Evolutionary conservation across 2,888 invertebrate genomes (phyloP).

Genomic region (Ophion obscuratus): DNA sequence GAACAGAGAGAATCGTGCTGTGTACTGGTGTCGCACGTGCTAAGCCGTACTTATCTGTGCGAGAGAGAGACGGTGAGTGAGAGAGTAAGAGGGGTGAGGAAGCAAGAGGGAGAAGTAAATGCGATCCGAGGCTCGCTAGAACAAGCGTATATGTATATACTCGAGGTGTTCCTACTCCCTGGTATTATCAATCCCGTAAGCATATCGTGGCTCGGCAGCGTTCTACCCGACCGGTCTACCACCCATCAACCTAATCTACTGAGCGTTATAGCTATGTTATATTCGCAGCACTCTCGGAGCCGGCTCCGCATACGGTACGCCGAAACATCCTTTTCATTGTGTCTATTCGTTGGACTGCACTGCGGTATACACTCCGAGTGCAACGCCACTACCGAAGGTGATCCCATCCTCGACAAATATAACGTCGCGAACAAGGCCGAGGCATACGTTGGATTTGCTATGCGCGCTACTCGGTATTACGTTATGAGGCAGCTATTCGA

Average conservation of each 20-base stretch:
- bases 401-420: constrained; percentile 72
- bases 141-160: constrained; percentile 36
- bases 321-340: constrained; percentile 77
- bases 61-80: constrained; percentile 7
- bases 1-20: constrained; percentile 45
- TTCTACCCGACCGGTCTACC: constrained; percentile 62
- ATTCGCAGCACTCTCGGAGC: constrained; percentile 61
- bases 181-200: constrained; percentile 78
- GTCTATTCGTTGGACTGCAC: constrained; percentile 76
- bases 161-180: constrained; percentile 48
- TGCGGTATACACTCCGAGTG: constrained; percentile 71
- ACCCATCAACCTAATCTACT: constrained; percentile 77
- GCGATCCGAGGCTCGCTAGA: constrained; percentile 44
- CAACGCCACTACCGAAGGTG: constrained; percentile 77
- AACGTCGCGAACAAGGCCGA: constrained; percentile 69
- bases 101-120: background rate
- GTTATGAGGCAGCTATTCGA: constrained; percentile 20
- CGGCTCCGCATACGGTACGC: constrained; percentile 31
- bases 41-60: constrained; percentile 73
- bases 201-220: constrained; percentile 78
- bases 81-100: background rate
- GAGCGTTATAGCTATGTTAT: constrained; percentile 65
- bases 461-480: constrained; percentile 20
- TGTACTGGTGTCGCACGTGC: constrained; percentile 65
- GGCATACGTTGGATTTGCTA: constrained; percentile 29